Evolutionary conservation across 2,797 vertebrate genomes (phyloP).

Genomic region (Propithecus deckenii): DNA sequence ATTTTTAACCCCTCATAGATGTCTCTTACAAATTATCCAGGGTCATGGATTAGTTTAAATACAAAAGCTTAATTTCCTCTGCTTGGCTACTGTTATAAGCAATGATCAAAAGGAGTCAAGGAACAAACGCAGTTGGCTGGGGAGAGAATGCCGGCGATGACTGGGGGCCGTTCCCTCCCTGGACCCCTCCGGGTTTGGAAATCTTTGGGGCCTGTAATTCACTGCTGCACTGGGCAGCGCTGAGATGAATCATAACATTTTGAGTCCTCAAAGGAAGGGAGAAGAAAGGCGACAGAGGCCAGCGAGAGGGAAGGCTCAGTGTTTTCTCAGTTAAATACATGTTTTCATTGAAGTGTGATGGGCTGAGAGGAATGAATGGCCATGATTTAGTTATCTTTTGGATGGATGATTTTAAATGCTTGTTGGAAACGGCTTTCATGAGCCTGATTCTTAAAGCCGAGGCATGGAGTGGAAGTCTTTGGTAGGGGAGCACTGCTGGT

Average conservation of each 20-base stretch:
- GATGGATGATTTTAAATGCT: constrained; percentile 82
- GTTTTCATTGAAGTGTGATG: constrained; percentile 78
- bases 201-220: constrained; percentile 76
- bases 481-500: constrained; percentile 73
- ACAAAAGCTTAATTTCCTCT: constrained; percentile 76
- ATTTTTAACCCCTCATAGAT: constrained; percentile 59
- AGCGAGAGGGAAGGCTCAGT: constrained; percentile 52
- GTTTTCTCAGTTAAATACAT: constrained; percentile 82
- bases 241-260: constrained; percentile 82
- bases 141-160: constrained; percentile 57
- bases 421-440: constrained; percentile 81
- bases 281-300: constrained; percentile 56
- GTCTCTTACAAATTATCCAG: constrained; percentile 66
- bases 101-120: constrained; percentile 73
- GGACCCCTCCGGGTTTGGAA: constrained; percentile 65
- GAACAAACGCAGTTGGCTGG: constrained; percentile 44
- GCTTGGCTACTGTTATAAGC: constrained; percentile 70
- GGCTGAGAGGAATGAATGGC: constrained; percentile 78
- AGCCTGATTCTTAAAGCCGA: constrained; percentile 80
- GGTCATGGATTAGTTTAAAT: constrained; percentile 51
- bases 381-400: constrained; percentile 84
- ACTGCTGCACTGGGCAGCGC: constrained; percentile 64
- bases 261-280: constrained; percentile 66
- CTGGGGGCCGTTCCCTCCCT: constrained; percentile 58
- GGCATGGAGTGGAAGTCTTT: constrained; percentile 77